A percentile compares a stretch with the other conserved stretches of the same genome.
These are phyloP conservation scores for Sussaba pulchella DNA, from an alignment of 2,888 invertebrate genomes.

Conservation along the genomic window DNA sequence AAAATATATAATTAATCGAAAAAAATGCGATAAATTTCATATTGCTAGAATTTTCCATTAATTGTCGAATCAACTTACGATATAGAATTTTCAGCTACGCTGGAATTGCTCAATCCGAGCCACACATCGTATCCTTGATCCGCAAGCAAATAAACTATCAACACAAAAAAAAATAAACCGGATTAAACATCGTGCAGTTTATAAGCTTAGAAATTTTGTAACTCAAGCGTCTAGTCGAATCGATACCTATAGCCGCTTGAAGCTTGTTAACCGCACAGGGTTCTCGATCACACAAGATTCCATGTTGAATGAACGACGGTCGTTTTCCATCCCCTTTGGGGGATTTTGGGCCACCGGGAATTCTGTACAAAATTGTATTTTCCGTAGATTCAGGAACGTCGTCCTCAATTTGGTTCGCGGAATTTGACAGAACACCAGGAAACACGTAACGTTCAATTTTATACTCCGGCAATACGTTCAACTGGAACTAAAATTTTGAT, in stretches of 20 bases:
- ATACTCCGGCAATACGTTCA: conserved; percentile 76
- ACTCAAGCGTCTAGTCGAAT: neutral
- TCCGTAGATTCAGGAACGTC: conserved; percentile 38
- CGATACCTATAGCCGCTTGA: conserved; percentile 75
- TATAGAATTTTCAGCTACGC: conserved; percentile 70
- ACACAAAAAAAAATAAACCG: neutral
- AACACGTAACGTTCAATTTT: conserved; percentile 75
- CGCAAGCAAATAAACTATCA: conserved; percentile 77
- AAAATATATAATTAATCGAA: neutral
- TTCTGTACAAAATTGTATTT: conserved; percentile 74
- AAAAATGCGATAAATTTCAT: neutral
- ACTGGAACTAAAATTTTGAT: conserved; percentile 70
- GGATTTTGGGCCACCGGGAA: conserved; percentile 75
- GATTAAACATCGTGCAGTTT: neutral
- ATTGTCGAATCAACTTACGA: conserved; percentile 64
- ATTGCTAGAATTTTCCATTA: too few species aligned
- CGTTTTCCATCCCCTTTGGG: conserved; percentile 72
- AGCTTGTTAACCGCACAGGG: conserved; percentile 76
- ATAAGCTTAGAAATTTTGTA: neutral
- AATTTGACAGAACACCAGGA: conserved; percentile 68
- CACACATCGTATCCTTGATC: conserved; percentile 79
- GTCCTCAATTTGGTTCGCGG: conserved; percentile 55
- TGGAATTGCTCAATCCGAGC: conserved; percentile 77
- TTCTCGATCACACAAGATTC: conserved; percentile 74
- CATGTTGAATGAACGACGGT: conserved; percentile 76